Conservation (phyloP, 2,113 vertebrate genomes). For the Epinephelus lanceolatus region DNA sequence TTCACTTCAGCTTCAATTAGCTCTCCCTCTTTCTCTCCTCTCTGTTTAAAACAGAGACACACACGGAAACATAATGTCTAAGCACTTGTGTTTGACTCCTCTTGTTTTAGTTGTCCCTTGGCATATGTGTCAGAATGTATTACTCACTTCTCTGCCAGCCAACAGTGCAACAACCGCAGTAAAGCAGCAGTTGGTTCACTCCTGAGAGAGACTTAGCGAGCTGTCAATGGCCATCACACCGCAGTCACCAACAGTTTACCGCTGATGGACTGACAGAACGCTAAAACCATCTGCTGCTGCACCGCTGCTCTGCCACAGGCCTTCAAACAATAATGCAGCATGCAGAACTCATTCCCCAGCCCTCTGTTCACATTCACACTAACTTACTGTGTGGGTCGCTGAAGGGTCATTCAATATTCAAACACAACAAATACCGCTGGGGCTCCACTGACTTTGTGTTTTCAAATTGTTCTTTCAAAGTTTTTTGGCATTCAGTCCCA, state of each 20-base stretch:
- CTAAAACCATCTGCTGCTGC: neutral
- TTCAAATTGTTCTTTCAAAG: neutral
- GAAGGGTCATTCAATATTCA: slow-evolving; percentile 8
- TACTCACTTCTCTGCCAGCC: slow-evolving; percentile 14
- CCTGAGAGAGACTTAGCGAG: slow-evolving; percentile 34
- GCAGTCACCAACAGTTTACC: slow-evolving; percentile 33
- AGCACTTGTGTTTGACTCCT: slow-evolving; percentile 25
- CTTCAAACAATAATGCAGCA: neutral
- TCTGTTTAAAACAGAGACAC: neutral
- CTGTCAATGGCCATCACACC: slow-evolving; percentile 33
- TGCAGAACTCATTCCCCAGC: neutral
- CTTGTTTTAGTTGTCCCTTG: slow-evolving; percentile 28
- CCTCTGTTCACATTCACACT: neutral
- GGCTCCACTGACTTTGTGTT: neutral
- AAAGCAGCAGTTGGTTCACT: slow-evolving; percentile 26
- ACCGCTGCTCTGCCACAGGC: neutral
- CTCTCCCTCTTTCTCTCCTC: neutral
- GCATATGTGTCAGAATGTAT: slow-evolving; percentile 47
- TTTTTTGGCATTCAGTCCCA: neutral
- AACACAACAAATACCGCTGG: slow-evolving; percentile 4
- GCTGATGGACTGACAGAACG: neutral
- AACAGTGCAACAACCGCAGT: slow-evolving; percentile 5
- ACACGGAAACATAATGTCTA: neutral
- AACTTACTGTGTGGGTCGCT: neutral
- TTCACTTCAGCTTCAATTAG: slow-evolving; percentile 44